Evolutionary conservation across 2,888 invertebrate genomes (phyloP), one percentile per base, ranked within the genome.

Genomic region (Vanessa cardui): DNA sequence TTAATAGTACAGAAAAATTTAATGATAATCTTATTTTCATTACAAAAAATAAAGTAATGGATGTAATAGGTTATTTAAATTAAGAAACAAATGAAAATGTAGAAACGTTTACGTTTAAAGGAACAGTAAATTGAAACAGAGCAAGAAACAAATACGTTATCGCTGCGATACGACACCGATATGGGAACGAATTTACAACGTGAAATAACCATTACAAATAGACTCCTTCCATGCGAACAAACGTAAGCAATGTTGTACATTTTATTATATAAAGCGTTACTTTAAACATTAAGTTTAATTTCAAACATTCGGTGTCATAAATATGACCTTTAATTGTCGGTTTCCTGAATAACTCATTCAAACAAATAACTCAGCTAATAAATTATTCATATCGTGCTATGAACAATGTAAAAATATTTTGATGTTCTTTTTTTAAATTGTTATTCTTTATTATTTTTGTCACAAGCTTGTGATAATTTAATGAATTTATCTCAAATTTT

Each of bases 81-180:
- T 33, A 20, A 59, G 3, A 54, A 33, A 9, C n/a, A 54, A 54
- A 56, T 8, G 39, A 39, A 39, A 33, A 59, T 45, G 49, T 61
- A 46, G 26, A 46, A 47, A 18, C n/a, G 47, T 46, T 52, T 21
- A 65, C 67, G 66, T 66, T 72, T 59, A 67, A 65, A 65, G 64
- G 46, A 71, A 65, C 63, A 47, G 68, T 68, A 65, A 71, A 72
- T 62, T 56, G 50, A 64, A 68, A 39, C 39, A 39, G 58, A 67
- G 45, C 50, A 58, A 58, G 69, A 70, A 72, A 71, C 72, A 70
- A 72, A 71, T 70, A 64, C 56, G 67, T 70, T 76, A 77, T 74
- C 72, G 71, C 56, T 26, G 62, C 66, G 69, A 70, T 71, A 74
- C 71, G 68, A 72, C 72, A 59, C 66, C 62, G 70, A 72, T 72